Evolutionary conservation across 2,113 vertebrate species (phyloP).

Genomic region (Eidolon helvum): DNA sequence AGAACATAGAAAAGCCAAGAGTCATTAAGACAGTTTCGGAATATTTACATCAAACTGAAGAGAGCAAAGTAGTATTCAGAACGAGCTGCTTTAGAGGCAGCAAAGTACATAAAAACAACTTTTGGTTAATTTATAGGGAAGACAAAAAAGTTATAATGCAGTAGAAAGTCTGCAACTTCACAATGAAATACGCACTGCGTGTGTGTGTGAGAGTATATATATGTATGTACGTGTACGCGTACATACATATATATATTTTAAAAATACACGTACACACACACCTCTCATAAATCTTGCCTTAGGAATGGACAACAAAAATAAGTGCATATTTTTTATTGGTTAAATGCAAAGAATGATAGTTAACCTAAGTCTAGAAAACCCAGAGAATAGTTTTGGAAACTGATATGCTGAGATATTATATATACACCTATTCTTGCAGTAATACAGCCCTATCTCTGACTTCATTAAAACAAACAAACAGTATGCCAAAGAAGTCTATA

Average conservation of each 20-base stretch:
- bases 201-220: background rate
- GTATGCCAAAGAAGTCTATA: background rate
- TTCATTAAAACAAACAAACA: background rate
- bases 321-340: constrained; percentile 63
- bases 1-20: background rate
- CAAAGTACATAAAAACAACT: constrained; percentile 70
- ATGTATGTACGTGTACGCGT: background rate
- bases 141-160: background rate
- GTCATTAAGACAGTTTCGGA: background rate
- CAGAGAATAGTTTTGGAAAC: constrained; percentile 12
- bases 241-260: background rate
- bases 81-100: constrained; percentile 59
- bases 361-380: constrained; percentile 29
- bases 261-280: background rate
- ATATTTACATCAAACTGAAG: constrained; percentile 43
- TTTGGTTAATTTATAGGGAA: background rate
- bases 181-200: background rate
- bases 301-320: constrained; percentile 59
- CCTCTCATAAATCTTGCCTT: background rate
- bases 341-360: constrained; percentile 62
- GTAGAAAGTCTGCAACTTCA: constrained; percentile 4
- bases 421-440: background rate
- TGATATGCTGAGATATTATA: background rate
- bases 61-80: constrained; percentile 52
- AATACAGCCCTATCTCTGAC: background rate